phyloP scores from a whole-genome alignment of 2,888 invertebrate genomes.

The Dimorphilus gyrociliatus region DNA sequence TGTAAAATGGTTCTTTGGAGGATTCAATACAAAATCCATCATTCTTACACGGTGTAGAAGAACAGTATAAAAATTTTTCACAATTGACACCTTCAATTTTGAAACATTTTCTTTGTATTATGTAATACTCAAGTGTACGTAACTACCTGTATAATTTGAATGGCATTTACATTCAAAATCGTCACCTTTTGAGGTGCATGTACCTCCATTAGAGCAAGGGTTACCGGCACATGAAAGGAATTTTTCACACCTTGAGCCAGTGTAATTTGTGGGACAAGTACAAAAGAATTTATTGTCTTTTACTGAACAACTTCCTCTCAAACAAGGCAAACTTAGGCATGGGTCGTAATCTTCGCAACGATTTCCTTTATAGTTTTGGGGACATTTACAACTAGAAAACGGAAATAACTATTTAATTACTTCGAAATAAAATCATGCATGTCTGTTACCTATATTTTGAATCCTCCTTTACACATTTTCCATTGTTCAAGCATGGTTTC shows the following conservation, averaged over 20 bases:
- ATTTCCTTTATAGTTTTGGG: too few species aligned
- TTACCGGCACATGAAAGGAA: constrained; percentile 14
- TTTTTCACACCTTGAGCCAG: constrained; percentile 17
- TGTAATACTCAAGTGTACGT: too few species aligned
- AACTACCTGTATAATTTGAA: constrained; percentile 3
- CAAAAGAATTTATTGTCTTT: too few species aligned
- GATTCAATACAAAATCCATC: constrained; percentile 18
- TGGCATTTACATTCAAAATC: constrained; percentile 2
- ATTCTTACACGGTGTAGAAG: constrained; percentile 15
- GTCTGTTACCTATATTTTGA: too few species aligned
- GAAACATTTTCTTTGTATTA: too few species aligned
- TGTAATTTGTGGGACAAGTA: constrained; percentile 16
- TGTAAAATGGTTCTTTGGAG: too few species aligned
- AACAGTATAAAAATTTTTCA: constrained; percentile 15
- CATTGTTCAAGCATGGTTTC: constrained; percentile 4
- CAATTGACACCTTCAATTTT: constrained; percentile 20
- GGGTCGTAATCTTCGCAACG: too few species aligned
- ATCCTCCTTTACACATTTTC: constrained; percentile 2
- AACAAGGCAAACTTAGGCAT: too few species aligned
- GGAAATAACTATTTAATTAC: too few species aligned
- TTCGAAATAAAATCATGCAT: too few species aligned
- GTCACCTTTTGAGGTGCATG: constrained; percentile 9
- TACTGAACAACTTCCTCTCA: too few species aligned
- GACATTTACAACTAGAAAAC: too few species aligned
- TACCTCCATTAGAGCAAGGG: constrained; percentile 18